Evolutionary conservation across 1,140 invertebrate genomes (phyloP), one percentile per base, ranked within the genome.

Genomic region (Mercenaria mercenaria): DNA sequence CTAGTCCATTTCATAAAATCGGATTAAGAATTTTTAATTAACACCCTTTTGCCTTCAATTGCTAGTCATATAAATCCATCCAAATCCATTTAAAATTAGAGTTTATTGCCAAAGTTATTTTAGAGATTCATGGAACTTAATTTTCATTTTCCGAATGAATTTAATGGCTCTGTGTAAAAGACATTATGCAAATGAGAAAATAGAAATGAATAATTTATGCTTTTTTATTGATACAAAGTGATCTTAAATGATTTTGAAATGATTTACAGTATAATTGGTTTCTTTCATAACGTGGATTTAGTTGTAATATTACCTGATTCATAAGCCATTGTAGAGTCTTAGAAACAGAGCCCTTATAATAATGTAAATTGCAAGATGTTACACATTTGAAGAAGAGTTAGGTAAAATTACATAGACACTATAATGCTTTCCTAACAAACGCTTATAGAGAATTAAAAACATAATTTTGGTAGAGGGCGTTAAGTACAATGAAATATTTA

Each of bases 231-330:
- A n/a, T n/a, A n/a, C n/a, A n/a, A n/a, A n/a, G n/a, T n/a, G n/a
- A n/a, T n/a, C n/a, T n/a, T n/a, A 47, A 47, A 47, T 47, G 43
- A 47, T 8, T 15, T 47, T 47, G 15, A 47, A 47, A 29, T 64
- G 59, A 64, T 29, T 1, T 3, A 56, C 52, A n/a, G n/a, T 64
- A 10, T 26, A 64, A 29, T 29, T 29, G 20, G 23, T 64, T 64
- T n/a, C 4, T 64, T 26, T 29, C 10, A 8, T 64, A 26, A 64
- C 59, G 6, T 1, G 15, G 26, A 15, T 29, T 64, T 29, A 29
- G n/a, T 29, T 64, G 59, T 64, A 64, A 64, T 64, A 64, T 64
- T 64, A 64, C 59, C 59, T 64, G 59, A 64, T 29, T 64, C n/a
- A n/a, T 64, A 64, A 29, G 59, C 23, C 59, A 64, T 64, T 29